Conservation (phyloP, 30 jellyfish, hydroid and myxozoan genomes). For the Sanderia malayensis region DNA sequence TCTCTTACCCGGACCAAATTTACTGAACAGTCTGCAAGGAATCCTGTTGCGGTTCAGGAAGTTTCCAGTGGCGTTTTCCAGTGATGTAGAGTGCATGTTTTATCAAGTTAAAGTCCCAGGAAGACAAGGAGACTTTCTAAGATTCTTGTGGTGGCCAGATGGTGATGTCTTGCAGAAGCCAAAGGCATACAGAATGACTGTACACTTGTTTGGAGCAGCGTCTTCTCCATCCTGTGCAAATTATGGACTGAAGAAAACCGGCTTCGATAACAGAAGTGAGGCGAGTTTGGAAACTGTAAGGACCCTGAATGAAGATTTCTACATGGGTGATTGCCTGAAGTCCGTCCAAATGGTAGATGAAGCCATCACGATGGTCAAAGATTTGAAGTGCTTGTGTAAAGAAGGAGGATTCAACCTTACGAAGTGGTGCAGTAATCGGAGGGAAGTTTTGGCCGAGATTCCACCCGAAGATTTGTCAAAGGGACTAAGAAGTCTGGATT, state of each 20-base stretch:
- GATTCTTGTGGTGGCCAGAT: neutral
- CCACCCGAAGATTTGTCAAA: neutral
- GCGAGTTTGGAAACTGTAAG: slow-evolving; percentile 38
- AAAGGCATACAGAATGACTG: neutral
- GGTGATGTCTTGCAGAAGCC: neutral
- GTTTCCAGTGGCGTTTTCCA: neutral
- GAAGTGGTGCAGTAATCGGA: neutral
- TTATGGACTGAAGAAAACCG: slow-evolving; percentile 42
- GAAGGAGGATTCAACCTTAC: neutral
- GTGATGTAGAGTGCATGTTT: slow-evolving; percentile 15
- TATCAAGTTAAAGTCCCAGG: neutral
- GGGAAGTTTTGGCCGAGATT: neutral
- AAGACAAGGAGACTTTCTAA: neutral
- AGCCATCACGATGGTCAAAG: neutral
- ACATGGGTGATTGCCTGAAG: neutral
- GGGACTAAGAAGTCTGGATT: neutral
- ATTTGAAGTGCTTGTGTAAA: neutral
- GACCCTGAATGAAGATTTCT: slow-evolving; percentile 4
- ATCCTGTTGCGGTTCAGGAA: neutral
- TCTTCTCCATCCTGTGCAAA: slow-evolving; percentile 5
- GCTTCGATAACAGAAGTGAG: slow-evolving; percentile 16
- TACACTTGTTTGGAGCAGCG: slow-evolving; percentile 46
- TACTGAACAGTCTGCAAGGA: neutral
- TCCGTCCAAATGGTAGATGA: neutral
- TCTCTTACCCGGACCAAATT: slow-evolving; percentile 42